Base-by-base conservation (phyloP, 2,797 vertebrate genomes). In the Peromyscus attwateri region DNA sequence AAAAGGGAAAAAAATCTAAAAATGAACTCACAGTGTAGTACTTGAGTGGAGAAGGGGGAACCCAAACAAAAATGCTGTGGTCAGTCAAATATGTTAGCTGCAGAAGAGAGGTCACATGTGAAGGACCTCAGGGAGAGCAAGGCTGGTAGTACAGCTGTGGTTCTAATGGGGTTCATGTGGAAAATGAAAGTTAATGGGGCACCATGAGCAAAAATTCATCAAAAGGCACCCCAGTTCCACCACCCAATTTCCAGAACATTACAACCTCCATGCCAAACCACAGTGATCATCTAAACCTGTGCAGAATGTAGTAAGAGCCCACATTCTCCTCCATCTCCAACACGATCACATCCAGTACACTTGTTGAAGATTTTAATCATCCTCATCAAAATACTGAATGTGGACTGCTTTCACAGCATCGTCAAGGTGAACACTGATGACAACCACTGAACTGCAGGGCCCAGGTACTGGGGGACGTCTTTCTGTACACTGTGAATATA, bases 141-240 rank as follows among this genome's bases (percentile, higher is more conserved):
- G 9, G 0, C 80, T 4, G 29, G 43, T 34, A n/a, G 71, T 2
- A 11, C 92, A 76, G 31, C 9, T 49, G 34, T 13, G 43, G 23
- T 31, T 34, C 13, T n/a, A 87, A 66, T n/a, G n/a, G n/a, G n/a
- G n/a, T n/a, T 37, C 49, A 40, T 55, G 1, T 27, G 52, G 31
- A 71, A 83, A 82, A 29, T 76, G n/a, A 95, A 91, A 95, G 6
- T 37, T 64, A 55, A 52, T n/a, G 17, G 46, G 64, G 43, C n/a
- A n/a, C 23, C 43, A 27, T 37, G 60, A 64, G 21, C 60, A 37
- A 27, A 89, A 27, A 19, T 11, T 19, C 64, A 34, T 60, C 16
- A 62, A 87, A 91, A 82, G 46, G 46, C 57, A 77, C 80, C 55
- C n/a, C 89, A 55, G 64, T 93, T 92, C 79, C 70, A 52, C 55